Evolutionary conservation across 2,797 vertebrate genomes (phyloP).

Genomic region (Chelidonichthys spinosus): DNA sequence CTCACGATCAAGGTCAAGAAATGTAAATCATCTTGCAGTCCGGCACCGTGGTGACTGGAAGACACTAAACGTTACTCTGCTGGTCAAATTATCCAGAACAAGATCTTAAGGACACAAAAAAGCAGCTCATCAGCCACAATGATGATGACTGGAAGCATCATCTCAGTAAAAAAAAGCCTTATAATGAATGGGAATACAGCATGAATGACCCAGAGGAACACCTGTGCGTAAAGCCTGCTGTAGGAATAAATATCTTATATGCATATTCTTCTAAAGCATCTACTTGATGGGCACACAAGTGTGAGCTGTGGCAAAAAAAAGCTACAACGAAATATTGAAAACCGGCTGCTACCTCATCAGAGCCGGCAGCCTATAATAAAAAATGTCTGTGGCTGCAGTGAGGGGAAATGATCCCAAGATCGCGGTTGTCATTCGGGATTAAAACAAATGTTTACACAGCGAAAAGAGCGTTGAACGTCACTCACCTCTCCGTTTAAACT

Average conservation of each 20-base stretch:
- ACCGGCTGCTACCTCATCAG: slow-evolving; percentile 34
- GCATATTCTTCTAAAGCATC: background rate
- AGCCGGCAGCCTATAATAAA: slow-evolving; percentile 51
- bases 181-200: slow-evolving; percentile 4
- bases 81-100: slow-evolving; percentile 9
- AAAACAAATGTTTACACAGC: slow-evolving; percentile 16
- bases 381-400: slow-evolving; percentile 64
- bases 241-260: background rate
- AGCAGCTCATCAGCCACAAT: slow-evolving; percentile 4
- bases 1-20: slow-evolving; percentile 43
- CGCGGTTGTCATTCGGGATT: slow-evolving; percentile 9
- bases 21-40: background rate
- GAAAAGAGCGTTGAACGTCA: slow-evolving; percentile 33
- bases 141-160: slow-evolving; percentile 9
- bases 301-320: too few species aligned
- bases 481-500: slow-evolving; percentile 76
- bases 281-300: slow-evolving; percentile 1
- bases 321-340: slow-evolving; percentile 31
- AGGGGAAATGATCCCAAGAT: slow-evolving; percentile 31
- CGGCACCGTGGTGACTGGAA: slow-evolving; percentile 13
- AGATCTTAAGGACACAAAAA: slow-evolving; percentile 5
- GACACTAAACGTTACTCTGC: slow-evolving; percentile 23
- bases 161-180: background rate
- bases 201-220: slow-evolving; percentile 26
- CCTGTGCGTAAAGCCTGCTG: slow-evolving; percentile 20